Evolutionary conservation across 2,113 vertebrate genomes (phyloP).

Genomic region (Fregetta grallaria): DNA sequence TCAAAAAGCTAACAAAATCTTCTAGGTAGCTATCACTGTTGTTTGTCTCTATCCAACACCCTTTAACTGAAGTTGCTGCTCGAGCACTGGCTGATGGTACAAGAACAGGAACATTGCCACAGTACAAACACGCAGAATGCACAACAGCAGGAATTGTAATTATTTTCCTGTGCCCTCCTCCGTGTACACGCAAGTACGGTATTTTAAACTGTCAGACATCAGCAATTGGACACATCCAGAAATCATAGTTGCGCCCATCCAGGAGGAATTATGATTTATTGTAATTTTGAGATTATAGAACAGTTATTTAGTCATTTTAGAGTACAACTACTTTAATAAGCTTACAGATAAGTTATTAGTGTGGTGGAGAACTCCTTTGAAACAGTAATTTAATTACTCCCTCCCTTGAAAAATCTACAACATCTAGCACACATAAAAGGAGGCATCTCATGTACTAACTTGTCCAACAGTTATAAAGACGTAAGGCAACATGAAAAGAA

Average conservation of each 20-base stretch:
- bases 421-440: slow-evolving; percentile 40
- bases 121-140: accelerated
- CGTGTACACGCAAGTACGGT: accelerated
- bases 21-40: accelerated
- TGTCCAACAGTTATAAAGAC: background rate
- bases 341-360: slow-evolving; percentile 42
- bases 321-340: slow-evolving; percentile 27
- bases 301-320: slow-evolving; percentile 34
- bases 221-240: background rate
- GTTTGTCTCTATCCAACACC: background rate
- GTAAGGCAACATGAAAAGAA: background rate
- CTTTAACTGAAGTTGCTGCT: background rate
- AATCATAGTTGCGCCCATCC: background rate
- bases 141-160: background rate
- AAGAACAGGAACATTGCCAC: background rate
- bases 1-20: background rate
- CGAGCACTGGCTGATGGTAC: background rate
- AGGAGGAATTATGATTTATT: background rate
- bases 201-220: background rate
- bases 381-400: slow-evolving; percentile 40
- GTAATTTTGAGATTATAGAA: slow-evolving; percentile 25
- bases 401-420: slow-evolving; percentile 26
- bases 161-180: background rate
- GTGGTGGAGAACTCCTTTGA: slow-evolving; percentile 1
- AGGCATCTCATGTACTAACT: background rate